These are phyloP conservation scores for Hirundo rustica DNA, from an alignment of 2,797 vertebrate species.

Conservation along the genomic window DNA sequence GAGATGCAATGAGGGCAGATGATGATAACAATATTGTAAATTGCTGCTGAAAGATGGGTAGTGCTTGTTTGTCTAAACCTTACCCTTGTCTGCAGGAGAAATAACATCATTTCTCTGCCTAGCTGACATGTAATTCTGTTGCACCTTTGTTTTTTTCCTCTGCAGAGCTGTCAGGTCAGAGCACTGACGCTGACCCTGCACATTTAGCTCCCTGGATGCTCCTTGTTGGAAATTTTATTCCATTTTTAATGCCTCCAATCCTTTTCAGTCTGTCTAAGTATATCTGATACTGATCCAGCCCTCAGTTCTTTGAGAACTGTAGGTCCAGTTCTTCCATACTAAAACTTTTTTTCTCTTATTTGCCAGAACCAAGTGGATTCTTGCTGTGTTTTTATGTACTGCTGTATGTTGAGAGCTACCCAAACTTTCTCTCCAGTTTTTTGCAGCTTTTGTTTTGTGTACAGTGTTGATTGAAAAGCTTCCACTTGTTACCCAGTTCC, in stretches of 20 bases:
- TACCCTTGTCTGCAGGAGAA: background rate
- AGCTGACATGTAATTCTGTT: background rate
- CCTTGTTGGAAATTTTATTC: background rate
- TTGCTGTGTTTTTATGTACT: background rate
- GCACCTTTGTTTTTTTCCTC: background rate
- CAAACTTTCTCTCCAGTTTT: background rate
- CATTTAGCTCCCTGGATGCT: background rate
- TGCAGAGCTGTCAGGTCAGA: background rate
- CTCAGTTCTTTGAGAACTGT: background rate
- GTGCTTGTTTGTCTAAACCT: background rate
- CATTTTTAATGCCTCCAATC: background rate
- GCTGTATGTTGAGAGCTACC: fast-evolving
- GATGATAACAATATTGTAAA: background rate
- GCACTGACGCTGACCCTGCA: background rate
- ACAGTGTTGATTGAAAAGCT: background rate
- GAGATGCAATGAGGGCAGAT: background rate
- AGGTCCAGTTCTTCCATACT: background rate
- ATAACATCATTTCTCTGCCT: background rate
- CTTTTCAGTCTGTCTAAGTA: background rate
- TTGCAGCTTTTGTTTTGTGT: background rate
- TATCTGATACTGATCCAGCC: background rate
- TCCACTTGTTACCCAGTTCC: background rate
- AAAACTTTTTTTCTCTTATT: background rate
- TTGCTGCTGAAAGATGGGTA: background rate
- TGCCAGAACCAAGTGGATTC: background rate